phyloP scores from a whole-genome alignment of 2,888 invertebrate genomes.

The Baronia brevicornis region DNA sequence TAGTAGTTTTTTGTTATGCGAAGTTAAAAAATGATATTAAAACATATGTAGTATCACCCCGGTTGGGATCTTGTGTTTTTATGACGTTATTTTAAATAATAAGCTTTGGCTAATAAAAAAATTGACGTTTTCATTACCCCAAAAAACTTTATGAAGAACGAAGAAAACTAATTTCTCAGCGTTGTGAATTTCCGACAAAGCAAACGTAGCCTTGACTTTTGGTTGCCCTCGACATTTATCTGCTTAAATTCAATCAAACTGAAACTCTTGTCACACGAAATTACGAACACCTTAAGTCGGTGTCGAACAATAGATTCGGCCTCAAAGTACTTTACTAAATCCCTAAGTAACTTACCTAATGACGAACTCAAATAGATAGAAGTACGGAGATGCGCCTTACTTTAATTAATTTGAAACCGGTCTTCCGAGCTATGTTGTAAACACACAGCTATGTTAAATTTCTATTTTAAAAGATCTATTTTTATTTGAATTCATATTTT shows the following conservation, averaged over 20 bases:
- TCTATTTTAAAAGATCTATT: no score
- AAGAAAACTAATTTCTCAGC: background rate
- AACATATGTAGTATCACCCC: no score
- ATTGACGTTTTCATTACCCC: background rate
- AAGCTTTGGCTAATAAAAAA: background rate
- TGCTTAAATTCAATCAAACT: constrained; percentile 37
- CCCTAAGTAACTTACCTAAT: constrained; percentile 41
- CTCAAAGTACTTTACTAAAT: constrained; percentile 40
- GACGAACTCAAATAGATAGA: constrained; percentile 37
- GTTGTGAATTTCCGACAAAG: background rate
- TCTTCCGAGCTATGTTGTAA: constrained; percentile 5
- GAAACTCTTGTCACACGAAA: constrained; percentile 29
- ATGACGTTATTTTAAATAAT: background rate
- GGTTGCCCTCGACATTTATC: constrained; percentile 22
- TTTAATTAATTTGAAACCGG: constrained; percentile 47
- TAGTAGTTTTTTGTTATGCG: no score
- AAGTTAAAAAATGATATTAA: no score
- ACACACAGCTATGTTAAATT: background rate
- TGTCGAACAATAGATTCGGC: constrained; percentile 42
- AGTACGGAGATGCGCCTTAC: constrained; percentile 29
- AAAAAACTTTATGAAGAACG: background rate
- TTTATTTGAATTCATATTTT: no score
- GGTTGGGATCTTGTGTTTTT: background rate
- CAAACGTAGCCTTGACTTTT: background rate
- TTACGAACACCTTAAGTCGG: constrained; percentile 39